Evolutionary conservation across 2,797 vertebrate species (phyloP), one percentile per base, ranked within the genome.

Genomic region (Myotis vivesi): DNA sequence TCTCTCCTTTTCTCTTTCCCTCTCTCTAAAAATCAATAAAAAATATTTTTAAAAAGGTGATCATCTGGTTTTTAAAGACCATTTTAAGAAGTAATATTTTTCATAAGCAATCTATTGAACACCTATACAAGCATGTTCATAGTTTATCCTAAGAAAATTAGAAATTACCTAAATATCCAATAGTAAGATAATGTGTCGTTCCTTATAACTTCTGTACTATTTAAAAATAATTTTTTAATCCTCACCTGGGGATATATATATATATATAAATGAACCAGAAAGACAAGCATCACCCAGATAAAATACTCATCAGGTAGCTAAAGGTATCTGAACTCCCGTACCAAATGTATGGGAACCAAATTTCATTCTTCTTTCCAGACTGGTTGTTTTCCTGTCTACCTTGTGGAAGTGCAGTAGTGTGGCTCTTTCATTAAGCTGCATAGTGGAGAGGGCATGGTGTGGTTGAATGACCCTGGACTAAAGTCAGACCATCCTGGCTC

Each of bases 21-120:
- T 57, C 57, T 28, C 57, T 28, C 11, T 30, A 64, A 64, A 64
- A 64, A 64, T 64, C 12, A 16, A 64, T 64, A 15, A 6, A 64
- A 62, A 64, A 28, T 30, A 30, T 30, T 59, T 59, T 59, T 59
- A 28, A 59, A 59, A 28, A 28, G 11, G 17, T 51, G 71, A 17
- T 73, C 25, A 55, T 83, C 36, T 82, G 69, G 82, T 23, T n/a
- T 87, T 87, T 69, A 87, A 87, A 87, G 44, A 44, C 20, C 12
- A 87, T 87, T 72, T 92, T 41, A 57, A 68, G 49, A 87, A 91
- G 71, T 57, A 91, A 66, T 69, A 44, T 86, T 88, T 83, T 49
- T 66, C n/a, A 64, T 85, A 90, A 82, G 23, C 55, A 95, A 83
- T 93, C 46, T 77, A 93, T 71, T 90, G 53, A 71, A 59, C 20